phyloP scores from a whole-genome alignment of 1,140 invertebrate genomes.

The Diuraphis noxia region DNA sequence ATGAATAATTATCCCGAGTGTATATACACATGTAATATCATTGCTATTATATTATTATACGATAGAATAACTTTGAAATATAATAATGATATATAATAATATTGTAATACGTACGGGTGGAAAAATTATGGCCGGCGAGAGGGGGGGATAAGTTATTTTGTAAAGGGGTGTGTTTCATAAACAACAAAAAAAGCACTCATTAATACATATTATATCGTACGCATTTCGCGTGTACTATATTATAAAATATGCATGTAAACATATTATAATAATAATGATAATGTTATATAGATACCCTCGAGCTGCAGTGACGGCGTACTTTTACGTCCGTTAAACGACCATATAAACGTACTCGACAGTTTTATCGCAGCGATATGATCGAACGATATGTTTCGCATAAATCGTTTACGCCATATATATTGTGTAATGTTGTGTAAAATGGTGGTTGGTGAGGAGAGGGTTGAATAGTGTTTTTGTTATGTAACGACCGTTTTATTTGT shows the following conservation, averaged over 20 bases:
- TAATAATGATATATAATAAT: not conserved
- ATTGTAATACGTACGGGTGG: not conserved
- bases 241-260: conserved; percentile 1
- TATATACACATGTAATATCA: not conserved
- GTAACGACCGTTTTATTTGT: not conserved
- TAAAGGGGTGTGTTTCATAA: not conserved
- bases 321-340: conserved; percentile 1
- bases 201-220: not conserved
- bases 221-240: not conserved
- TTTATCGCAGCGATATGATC: not conserved
- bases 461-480: not conserved
- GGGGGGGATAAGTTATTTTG: not conserved
- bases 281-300: not conserved
- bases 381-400: not conserved
- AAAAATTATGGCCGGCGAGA: not conserved
- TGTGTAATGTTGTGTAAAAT: not conserved
- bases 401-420: not conserved
- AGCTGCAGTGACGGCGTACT: not conserved
- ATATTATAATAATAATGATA: not conserved
- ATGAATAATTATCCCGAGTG: not conserved
- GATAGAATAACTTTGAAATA: not conserved
- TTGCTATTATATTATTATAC: not conserved
- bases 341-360: not conserved
- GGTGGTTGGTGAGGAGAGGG: not conserved
- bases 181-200: not conserved